Conservation (phyloP, 2,797 vertebrate species). For the Poeciliopsis paucimaculata region DNA sequence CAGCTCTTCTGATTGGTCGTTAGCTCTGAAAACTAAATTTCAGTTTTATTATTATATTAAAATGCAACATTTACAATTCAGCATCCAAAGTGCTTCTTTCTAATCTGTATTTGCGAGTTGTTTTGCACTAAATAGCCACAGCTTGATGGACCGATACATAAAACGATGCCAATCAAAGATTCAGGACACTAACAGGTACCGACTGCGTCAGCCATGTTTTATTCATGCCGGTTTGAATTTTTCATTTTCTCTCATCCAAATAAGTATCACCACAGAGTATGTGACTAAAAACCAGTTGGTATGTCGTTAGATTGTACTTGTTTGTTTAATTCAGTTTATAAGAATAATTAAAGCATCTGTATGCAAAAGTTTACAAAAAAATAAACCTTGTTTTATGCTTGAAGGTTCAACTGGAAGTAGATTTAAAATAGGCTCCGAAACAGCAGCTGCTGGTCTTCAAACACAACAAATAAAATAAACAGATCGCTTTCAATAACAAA, state of each 20-base stretch:
- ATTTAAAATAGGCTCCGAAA: background rate
- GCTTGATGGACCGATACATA: slow-evolving; percentile 73
- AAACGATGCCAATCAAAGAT: slow-evolving; percentile 77
- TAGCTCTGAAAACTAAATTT: slow-evolving; percentile 57
- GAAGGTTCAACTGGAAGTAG: slow-evolving; percentile 24
- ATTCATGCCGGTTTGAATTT: slow-evolving; percentile 73
- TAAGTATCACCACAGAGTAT: slow-evolving; percentile 30
- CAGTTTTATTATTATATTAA: slow-evolving; percentile 42
- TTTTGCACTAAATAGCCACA: slow-evolving; percentile 56
- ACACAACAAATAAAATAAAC: background rate
- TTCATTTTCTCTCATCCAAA: slow-evolving; percentile 62
- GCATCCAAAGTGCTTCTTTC: slow-evolving; percentile 50
- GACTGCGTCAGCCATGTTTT: slow-evolving; percentile 72
- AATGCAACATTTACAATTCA: slow-evolving; percentile 67
- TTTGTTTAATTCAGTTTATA: slow-evolving; percentile 60
- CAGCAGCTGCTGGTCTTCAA: slow-evolving; percentile 7
- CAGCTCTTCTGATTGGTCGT: slow-evolving; percentile 50
- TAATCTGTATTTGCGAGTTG: slow-evolving; percentile 69
- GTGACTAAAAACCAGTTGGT: slow-evolving; percentile 14
- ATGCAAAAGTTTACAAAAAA: slow-evolving; percentile 38
- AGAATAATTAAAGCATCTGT: slow-evolving; percentile 61
- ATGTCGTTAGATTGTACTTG: slow-evolving; percentile 48
- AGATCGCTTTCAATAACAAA: background rate
- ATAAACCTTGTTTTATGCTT: slow-evolving; percentile 31
- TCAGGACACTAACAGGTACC: slow-evolving; percentile 72